Base-by-base conservation (phyloP, 2,797 vertebrate species). In the Varecia variegata region DNA sequence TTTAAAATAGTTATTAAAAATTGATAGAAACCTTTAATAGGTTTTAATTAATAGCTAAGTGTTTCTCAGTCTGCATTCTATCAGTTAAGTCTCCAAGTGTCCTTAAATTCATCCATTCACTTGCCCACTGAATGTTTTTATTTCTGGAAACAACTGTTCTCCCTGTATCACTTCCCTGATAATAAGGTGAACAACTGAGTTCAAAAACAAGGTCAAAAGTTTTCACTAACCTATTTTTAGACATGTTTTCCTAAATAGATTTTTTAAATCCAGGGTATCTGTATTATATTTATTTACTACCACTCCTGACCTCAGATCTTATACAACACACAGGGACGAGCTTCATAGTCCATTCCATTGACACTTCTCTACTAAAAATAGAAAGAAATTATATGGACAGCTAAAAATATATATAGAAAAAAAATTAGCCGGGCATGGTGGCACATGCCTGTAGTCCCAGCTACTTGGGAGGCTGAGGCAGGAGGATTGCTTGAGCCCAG, bases 121-220 rank as follows among this genome's bases (percentile, higher is more conserved):
- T 74, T 50, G 27, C 8, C 38, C 54, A n/a, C 56, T 83, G 32
- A 83, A 54, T 3, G 18, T 56, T 79, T 74, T 54, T 81, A 40
- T 70, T 45, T 45, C 4, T 27, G 60, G 18, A 77, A 82, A 88
- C 7, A 50, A n/a, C 27, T 13, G 23, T 80, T 45, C 45, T 87
- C 14, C 27, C 11, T 80, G 7, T 4, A 70, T 40, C 38, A 56
- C 14, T 30, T 71, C 20, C 54, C 21, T 85, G 21, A 45, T 65
- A 77, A 81, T 7, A 27, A 45, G 30, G 13, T 68, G 14, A 47
- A 84, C 89, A 80, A 70, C 1, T 0, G 4, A 88, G 1, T 65
- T 80, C 58, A 76, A 86, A 74, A 80, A 71, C 32, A 88, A 85
- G 23, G 30, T 74, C 43, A 86, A 88, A 88, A 43, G 14, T 76